Evolutionary conservation across 2,113 vertebrate genomes (phyloP).

Genomic region (Electrona antarctica): DNA sequence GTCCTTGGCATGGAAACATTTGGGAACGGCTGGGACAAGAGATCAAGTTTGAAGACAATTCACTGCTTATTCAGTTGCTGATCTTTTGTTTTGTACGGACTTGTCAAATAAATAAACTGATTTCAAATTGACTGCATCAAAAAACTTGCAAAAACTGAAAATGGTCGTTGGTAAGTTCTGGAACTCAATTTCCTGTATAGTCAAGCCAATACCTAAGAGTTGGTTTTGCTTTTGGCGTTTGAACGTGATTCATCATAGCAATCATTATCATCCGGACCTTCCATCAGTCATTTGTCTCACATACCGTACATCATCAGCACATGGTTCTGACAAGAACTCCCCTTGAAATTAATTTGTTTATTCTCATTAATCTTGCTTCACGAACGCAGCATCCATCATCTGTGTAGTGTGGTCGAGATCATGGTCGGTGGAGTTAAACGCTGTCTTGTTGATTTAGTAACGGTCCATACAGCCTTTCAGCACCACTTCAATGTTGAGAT

Average conservation of each 20-base stretch:
- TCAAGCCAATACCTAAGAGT: background rate
- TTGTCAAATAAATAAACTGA: too few species aligned
- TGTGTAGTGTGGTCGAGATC: slow-evolving; percentile 61
- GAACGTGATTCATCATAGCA: slow-evolving; percentile 54
- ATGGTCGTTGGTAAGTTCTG: background rate
- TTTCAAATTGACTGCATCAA: slow-evolving; percentile 38
- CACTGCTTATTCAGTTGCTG: too few species aligned
- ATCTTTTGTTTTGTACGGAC: too few species aligned
- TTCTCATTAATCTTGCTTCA: slow-evolving; percentile 76
- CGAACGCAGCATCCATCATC: slow-evolving; percentile 70
- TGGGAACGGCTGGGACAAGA: too few species aligned
- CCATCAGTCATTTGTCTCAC: slow-evolving; percentile 66
- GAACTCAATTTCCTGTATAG: background rate
- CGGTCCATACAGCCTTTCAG: slow-evolving; percentile 46
- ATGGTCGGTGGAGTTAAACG: slow-evolving; percentile 55
- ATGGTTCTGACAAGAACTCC: slow-evolving; percentile 68
- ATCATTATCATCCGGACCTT: slow-evolving; percentile 48
- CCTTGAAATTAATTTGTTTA: slow-evolving; percentile 72
- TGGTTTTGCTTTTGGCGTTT: slow-evolving; percentile 31
- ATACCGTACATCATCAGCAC: slow-evolving; percentile 54
- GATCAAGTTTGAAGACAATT: too few species aligned
- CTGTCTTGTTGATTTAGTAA: slow-evolving; percentile 71
- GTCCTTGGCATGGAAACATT: too few species aligned
- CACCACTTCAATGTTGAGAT: slow-evolving; percentile 29
- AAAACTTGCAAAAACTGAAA: slow-evolving; percentile 1